phyloP scores from a whole-genome alignment of 2,113 vertebrate species.

The Nicator chloris region DNA sequence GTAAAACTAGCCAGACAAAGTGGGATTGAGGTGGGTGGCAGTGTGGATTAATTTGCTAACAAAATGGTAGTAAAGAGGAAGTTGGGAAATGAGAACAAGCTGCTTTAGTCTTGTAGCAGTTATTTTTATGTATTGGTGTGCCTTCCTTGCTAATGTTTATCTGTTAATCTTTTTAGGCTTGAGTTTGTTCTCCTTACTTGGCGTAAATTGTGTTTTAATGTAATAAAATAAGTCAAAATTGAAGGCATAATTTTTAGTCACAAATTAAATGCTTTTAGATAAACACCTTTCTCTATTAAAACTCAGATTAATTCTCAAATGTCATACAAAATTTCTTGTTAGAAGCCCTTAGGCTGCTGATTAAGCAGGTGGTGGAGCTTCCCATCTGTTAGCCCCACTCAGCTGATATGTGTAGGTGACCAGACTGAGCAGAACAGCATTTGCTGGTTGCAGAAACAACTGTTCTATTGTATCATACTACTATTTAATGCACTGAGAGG shows the following conservation, averaged over 20 bases:
- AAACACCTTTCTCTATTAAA: background rate
- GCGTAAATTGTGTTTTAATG: background rate
- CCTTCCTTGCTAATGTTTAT: background rate
- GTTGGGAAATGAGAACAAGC: background rate
- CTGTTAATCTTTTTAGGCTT: background rate
- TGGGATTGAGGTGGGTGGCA: slow-evolving; percentile 87
- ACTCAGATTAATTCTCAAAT: background rate
- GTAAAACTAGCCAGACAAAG: slow-evolving; percentile 95
- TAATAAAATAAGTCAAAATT: background rate
- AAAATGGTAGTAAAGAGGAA: background rate
- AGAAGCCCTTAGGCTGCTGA: background rate
- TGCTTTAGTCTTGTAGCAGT: background rate
- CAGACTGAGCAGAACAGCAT: background rate
- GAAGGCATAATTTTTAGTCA: background rate
- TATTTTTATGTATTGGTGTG: background rate
- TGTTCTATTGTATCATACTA: background rate
- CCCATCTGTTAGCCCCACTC: background rate
- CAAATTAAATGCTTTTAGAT: background rate
- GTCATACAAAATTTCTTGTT: background rate
- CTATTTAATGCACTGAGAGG: background rate
- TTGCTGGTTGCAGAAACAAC: background rate
- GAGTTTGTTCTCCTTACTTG: background rate
- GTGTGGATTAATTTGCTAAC: background rate
- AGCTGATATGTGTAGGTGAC: background rate
- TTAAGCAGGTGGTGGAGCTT: slow-evolving; percentile 3